Conservation (phyloP, 1,140 invertebrate genomes). For the Trachymyrmex septentrionalis region DNA sequence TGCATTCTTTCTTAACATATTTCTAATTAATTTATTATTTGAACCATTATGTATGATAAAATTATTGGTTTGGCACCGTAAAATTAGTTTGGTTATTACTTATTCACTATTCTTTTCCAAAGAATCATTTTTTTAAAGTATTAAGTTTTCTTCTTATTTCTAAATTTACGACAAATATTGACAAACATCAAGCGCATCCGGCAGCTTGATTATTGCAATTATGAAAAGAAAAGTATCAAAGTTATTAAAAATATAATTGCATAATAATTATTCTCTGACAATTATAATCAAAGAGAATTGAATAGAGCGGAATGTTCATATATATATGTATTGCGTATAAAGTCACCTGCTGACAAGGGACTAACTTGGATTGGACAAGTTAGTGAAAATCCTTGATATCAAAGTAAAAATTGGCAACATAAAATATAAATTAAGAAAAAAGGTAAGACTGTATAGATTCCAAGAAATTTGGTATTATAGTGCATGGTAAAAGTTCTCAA, state of each 20-base stretch:
- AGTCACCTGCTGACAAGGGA: no score
- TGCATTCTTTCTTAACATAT: no score
- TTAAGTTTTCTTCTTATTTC: neutral
- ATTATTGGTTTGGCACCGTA: neutral
- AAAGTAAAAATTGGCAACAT: no score
- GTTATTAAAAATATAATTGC: neutral
- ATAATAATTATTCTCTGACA: neutral
- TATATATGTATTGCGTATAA: no score
- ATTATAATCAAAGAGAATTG: neutral
- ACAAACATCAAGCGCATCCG: neutral
- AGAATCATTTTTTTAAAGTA: neutral
- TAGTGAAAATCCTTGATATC: no score
- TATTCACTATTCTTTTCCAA: neutral
- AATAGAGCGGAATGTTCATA: no score
- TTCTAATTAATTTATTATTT: no score
- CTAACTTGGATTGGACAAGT: no score
- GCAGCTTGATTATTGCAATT: neutral
- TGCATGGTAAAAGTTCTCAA: no score
- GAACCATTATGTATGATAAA: neutral
- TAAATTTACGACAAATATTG: neutral
- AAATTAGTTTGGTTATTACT: neutral
- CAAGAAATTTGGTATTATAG: no score
- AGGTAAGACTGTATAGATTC: no score
- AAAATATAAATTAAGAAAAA: no score
- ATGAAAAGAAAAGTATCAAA: neutral